These are phyloP conservation scores for Oppia nitens DNA, from an alignment of 1,140 invertebrate genomes.

Conservation along the genomic window DNA sequence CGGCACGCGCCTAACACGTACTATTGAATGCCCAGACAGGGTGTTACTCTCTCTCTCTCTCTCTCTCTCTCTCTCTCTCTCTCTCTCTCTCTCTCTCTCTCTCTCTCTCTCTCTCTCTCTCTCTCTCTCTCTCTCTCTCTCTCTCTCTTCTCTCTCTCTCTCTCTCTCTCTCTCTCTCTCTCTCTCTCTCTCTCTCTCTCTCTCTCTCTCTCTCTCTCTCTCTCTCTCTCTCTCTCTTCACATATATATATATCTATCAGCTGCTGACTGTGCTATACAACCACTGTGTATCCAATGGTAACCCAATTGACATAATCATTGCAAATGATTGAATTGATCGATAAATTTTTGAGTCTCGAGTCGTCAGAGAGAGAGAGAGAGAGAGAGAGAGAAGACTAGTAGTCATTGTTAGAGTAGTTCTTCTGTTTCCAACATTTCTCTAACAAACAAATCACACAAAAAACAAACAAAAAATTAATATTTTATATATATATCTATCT, in stretches of 20 bases:
- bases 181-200: neutral
- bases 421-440: no score
- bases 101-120: no score
- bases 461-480: no score
- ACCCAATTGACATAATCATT: neutral
- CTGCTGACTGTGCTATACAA: neutral
- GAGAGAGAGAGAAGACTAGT: no score
- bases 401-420: no score
- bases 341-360: neutral
- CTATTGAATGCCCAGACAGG: no score
- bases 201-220: neutral
- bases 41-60: no score
- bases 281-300: neutral
- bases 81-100: no score
- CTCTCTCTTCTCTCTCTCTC: neutral
- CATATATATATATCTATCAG: neutral
- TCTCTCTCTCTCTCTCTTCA: slow-evolving; percentile 6
- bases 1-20: no score
- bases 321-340: neutral
- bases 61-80: no score
- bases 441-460: no score
- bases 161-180: neutral
- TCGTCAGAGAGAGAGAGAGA: neutral
- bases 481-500: no score
- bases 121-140: neutral